These are phyloP conservation scores for Drosophila triauraria DNA, from an alignment of 1,140 invertebrate genomes.

Conservation along the genomic window DNA sequence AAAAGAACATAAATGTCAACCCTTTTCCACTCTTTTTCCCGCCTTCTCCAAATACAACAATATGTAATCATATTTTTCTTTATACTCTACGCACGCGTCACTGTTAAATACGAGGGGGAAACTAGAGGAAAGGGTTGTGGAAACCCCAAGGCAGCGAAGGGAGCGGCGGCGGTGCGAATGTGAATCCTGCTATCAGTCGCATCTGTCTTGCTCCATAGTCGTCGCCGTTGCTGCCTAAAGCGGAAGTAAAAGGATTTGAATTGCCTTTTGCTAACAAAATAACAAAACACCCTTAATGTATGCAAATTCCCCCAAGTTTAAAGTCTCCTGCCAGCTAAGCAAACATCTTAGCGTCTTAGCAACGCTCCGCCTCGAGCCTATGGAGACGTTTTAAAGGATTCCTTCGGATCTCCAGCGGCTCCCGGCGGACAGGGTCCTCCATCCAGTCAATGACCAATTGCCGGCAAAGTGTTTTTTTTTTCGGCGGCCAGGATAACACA, in stretches of 20 bases:
- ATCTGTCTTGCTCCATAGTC: conserved; percentile 60
- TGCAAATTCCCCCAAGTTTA: conserved; percentile 73
- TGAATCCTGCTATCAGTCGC: conserved; percentile 78
- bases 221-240: conserved; percentile 61
- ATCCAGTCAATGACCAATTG: conserved; percentile 38
- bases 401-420: neutral
- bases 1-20: conserved; percentile 69
- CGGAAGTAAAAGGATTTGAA: conserved; percentile 83
- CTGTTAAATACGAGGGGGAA: conserved; percentile 21
- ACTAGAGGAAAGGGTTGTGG: conserved; percentile 1
- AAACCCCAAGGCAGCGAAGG: neutral
- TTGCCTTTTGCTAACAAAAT: conserved; percentile 61
- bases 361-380: conserved; percentile 31
- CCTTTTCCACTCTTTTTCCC: conserved; percentile 50
- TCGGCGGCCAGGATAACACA: conserved; percentile 7
- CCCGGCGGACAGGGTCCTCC: conserved; percentile 1
- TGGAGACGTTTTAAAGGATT: conserved; percentile 19
- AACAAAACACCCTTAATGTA: conserved; percentile 75
- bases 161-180: conserved; percentile 33
- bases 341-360: conserved; percentile 63
- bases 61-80: conserved; percentile 81
- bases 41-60: conserved; percentile 47
- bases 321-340: conserved; percentile 64
- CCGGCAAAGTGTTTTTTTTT: conserved; percentile 16
- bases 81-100: conserved; percentile 65